Conservation (phyloP, 2,888 invertebrate species). For the Brachyptera risi region DNA sequence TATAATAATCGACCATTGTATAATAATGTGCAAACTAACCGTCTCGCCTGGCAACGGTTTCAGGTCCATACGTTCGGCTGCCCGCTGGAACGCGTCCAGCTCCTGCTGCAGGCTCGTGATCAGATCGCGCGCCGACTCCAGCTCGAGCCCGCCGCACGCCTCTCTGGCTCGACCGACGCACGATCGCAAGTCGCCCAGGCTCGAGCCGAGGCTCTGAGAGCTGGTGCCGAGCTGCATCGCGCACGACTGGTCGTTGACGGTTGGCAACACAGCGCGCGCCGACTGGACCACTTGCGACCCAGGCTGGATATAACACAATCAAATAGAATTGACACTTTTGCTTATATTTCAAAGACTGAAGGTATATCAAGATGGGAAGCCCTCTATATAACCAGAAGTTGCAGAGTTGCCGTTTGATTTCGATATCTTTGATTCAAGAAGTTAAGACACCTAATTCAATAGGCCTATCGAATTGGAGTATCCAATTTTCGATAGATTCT, state of each 20-base stretch:
- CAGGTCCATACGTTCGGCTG: constrained; percentile 66
- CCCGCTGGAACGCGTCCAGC: constrained; percentile 72
- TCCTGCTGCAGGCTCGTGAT: constrained; percentile 77
- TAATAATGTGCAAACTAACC: constrained; percentile 42
- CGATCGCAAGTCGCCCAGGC: constrained; percentile 61
- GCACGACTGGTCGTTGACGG: constrained; percentile 71
- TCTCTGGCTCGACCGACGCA: constrained; percentile 59
- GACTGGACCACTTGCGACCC: constrained; percentile 70
- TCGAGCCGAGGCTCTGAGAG: constrained; percentile 62
- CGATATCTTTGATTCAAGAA: too few relatives aligned
- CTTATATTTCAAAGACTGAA: too few relatives aligned
- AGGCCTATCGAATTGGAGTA: too few relatives aligned
- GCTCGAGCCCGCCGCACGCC: constrained; percentile 71
- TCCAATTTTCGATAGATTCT: too few relatives aligned
- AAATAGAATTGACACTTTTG: not conserved
- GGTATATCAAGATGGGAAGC: too few relatives aligned
- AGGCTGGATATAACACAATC: constrained; percentile 45
- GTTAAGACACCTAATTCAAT: too few relatives aligned
- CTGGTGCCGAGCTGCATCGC: constrained; percentile 69
- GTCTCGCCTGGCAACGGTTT: constrained; percentile 84
- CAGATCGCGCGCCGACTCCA: constrained; percentile 77
- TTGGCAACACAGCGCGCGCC: constrained; percentile 76
- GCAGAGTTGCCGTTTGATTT: too few relatives aligned
- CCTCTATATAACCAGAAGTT: too few relatives aligned
- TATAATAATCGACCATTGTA: too few relatives aligned